These are phyloP conservation scores for Muraenolepis orangiensis DNA, from an alignment of 2,797 vertebrate species.

Conservation along the genomic window DNA sequence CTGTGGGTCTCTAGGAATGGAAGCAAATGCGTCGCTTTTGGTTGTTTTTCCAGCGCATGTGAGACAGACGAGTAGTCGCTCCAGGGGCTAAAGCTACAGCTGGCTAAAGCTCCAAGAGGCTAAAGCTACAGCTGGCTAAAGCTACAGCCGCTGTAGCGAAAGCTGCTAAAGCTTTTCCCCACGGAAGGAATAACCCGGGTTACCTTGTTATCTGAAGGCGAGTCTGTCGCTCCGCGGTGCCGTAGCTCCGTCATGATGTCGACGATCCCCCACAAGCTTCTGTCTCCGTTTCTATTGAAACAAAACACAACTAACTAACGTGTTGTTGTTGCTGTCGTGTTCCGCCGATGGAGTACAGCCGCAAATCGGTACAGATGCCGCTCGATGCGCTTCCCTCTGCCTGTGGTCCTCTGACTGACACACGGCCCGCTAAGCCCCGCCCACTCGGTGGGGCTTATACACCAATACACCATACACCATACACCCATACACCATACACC, in stretches of 20 bases:
- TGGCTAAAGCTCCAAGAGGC: too few relatives aligned
- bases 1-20: too few relatives aligned
- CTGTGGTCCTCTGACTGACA: background rate
- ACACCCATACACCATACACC: too few relatives aligned
- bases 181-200: background rate
- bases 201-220: constrained; percentile 73
- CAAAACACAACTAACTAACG: constrained; percentile 14
- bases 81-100: background rate
- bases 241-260: constrained; percentile 73
- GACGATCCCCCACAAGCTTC: background rate
- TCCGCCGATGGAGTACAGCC: background rate
- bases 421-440: too few relatives aligned
- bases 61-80: too few relatives aligned
- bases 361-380: background rate
- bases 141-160: too few relatives aligned
- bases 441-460: too few relatives aligned
- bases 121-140: background rate
- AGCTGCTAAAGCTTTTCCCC: background rate
- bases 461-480: too few relatives aligned
- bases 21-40: too few relatives aligned
- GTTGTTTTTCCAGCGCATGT: too few relatives aligned
- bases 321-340: constrained; percentile 13
- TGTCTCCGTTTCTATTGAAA: background rate
- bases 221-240: constrained; percentile 67
- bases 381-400: too few relatives aligned